These are phyloP conservation scores for Paraplagusia blochii DNA, from an alignment of 2,113 vertebrate genomes.

Conservation along the genomic window DNA sequence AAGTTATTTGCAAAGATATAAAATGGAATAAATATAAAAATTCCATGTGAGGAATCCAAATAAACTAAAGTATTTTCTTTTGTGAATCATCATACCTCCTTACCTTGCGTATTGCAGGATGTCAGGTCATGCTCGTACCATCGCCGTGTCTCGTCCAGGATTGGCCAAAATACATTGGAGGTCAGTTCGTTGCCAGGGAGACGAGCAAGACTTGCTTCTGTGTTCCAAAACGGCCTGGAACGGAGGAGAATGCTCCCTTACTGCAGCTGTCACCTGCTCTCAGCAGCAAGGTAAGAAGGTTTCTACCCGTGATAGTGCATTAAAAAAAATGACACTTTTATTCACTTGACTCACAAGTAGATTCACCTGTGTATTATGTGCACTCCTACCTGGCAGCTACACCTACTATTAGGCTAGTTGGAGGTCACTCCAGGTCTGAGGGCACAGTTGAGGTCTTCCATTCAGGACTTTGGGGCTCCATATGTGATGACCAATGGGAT, in stretches of 20 bases:
- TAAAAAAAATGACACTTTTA: too few species aligned
- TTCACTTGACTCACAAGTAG: too few species aligned
- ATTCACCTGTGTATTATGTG: background rate
- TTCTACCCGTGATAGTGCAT: too few species aligned
- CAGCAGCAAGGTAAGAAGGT: constrained; percentile 71
- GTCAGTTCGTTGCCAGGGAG: constrained; percentile 81
- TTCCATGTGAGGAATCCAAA: too few species aligned
- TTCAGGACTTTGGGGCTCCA: constrained; percentile 90
- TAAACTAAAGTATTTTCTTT: too few species aligned
- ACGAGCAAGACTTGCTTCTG: constrained; percentile 82
- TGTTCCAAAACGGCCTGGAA: constrained; percentile 83
- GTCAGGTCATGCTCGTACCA: constrained; percentile 77
- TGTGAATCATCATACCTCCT: background rate
- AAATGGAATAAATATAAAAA: background rate
- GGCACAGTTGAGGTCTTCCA: constrained; percentile 92
- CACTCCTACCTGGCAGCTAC: constrained; percentile 30
- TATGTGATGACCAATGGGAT: constrained; percentile 97
- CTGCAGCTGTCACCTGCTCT: constrained; percentile 82
- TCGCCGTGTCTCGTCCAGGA: constrained; percentile 70
- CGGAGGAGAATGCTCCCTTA: constrained; percentile 75
- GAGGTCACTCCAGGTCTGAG: constrained; percentile 75
- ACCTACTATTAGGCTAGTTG: constrained; percentile 80
- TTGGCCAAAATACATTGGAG: constrained; percentile 80
- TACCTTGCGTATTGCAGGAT: constrained; percentile 65
- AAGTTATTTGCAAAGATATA: background rate